phyloP scores from a whole-genome alignment of 2,888 invertebrate species.

The Protonemura montana region DNA sequence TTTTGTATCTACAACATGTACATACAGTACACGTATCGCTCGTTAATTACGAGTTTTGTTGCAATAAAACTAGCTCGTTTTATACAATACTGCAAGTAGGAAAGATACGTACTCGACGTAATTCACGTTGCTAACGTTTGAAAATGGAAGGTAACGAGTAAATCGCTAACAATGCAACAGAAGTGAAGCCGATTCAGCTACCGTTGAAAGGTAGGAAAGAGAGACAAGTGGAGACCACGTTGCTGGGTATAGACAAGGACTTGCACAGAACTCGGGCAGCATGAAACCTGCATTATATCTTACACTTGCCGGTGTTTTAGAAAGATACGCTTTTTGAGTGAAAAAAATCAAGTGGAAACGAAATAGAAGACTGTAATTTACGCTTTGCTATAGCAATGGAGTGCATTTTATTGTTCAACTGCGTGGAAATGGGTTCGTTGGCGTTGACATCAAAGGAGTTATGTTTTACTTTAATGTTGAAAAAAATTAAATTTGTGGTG shows the following conservation, averaged over 20 bases:
- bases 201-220: neutral
- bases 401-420: neutral
- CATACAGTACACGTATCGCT: neutral
- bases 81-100: neutral
- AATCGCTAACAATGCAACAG: neutral
- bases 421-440: neutral
- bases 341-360: neutral
- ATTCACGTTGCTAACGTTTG: neutral
- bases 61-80: neutral
- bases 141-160: neutral
- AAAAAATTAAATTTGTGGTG: neutral
- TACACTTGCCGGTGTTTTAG: neutral
- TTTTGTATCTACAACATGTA: neutral
- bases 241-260: no score
- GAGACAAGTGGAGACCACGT: neutral
- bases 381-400: neutral
- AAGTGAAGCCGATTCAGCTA: neutral
- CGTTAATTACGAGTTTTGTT: neutral
- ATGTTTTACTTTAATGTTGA: neutral
- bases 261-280: neutral
- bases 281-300: neutral
- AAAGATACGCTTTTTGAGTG: neutral
- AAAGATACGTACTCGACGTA: neutral
- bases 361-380: neutral
- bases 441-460: neutral